Evolutionary conservation across 2,888 invertebrate species (phyloP).

Genomic region (Oscheius sp.): DNA sequence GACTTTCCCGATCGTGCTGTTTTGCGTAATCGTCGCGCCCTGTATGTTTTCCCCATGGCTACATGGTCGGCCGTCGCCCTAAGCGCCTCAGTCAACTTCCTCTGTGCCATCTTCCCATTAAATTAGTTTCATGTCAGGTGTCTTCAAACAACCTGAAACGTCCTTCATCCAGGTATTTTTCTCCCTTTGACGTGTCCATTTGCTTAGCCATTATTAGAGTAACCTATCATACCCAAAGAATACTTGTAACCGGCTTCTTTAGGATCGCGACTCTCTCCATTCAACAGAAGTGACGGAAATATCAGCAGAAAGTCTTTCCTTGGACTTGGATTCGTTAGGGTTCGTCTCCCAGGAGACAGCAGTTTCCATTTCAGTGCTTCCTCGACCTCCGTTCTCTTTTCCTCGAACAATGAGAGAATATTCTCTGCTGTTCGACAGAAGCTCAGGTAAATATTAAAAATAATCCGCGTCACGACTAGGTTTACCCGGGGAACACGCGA

Average conservation of each 20-base stretch:
- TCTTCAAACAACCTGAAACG: neutral
- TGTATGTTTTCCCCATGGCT: slow-evolving; percentile 28
- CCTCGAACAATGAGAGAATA: neutral
- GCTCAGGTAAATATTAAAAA: slow-evolving; percentile 1
- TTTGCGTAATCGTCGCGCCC: slow-evolving; percentile 32
- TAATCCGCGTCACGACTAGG: too few species aligned
- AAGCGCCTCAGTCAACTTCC: slow-evolving; percentile 29
- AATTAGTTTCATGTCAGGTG: neutral
- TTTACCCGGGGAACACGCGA: too few species aligned
- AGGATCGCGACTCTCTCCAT: neutral
- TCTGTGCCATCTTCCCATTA: slow-evolving; percentile 6
- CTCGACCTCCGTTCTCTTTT: neutral
- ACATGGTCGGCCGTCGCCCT: slow-evolving; percentile 12
- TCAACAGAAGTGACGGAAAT: neutral
- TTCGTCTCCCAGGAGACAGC: neutral
- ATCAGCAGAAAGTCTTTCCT: slow-evolving; percentile 11
- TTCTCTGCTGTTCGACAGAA: slow-evolving; percentile 13
- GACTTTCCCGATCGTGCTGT: slow-evolving; percentile 14
- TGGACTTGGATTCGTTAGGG: slow-evolving; percentile 19
- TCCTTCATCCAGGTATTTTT: neutral
- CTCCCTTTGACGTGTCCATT: neutral
- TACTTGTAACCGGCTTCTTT: too few species aligned
- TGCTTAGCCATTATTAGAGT: too few species aligned
- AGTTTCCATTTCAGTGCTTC: slow-evolving; percentile 2
- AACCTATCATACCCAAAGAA: too few species aligned